phyloP scores from a whole-genome alignment of 2,797 vertebrate species.

The Okamejei kenojei region DNA sequence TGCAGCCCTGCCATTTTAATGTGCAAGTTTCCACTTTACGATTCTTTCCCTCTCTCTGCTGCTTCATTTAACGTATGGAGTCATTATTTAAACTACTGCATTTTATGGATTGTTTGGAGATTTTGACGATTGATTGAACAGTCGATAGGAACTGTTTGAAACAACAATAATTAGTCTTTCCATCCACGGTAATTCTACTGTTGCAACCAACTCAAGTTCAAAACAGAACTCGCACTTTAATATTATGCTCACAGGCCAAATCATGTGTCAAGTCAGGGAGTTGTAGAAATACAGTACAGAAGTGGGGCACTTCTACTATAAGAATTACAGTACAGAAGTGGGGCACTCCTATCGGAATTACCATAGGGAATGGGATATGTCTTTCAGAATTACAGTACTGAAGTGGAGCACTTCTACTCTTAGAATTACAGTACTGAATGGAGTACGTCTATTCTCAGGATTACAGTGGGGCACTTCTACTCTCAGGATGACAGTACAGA shows the following conservation, averaged over 20 bases:
- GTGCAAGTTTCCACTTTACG: neutral
- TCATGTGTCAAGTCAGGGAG: neutral
- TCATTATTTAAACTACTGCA: constrained; percentile 1
- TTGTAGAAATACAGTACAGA: neutral
- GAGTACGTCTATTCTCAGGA: too few species aligned
- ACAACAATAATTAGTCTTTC: constrained; percentile 8
- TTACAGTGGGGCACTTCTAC: too few species aligned
- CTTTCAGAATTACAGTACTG: too few species aligned
- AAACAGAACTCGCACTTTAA: neutral
- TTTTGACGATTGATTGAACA: constrained; percentile 9
- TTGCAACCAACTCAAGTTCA: neutral
- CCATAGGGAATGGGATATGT: too few species aligned
- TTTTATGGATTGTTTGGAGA: constrained; percentile 22
- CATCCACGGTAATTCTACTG: neutral
- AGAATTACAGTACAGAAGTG: too few species aligned
- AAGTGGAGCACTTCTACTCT: too few species aligned
- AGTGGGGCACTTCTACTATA: neutral
- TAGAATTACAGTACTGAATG: too few species aligned
- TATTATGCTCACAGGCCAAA: neutral
- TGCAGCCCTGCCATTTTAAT: neutral
- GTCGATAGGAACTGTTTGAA: neutral
- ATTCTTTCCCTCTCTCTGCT: neutral
- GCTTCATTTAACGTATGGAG: neutral
- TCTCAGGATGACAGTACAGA: too few species aligned
- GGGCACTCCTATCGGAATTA: too few species aligned